Conservation (phyloP, 2,888 invertebrate species). For the Agrochola macilenta region DNA sequence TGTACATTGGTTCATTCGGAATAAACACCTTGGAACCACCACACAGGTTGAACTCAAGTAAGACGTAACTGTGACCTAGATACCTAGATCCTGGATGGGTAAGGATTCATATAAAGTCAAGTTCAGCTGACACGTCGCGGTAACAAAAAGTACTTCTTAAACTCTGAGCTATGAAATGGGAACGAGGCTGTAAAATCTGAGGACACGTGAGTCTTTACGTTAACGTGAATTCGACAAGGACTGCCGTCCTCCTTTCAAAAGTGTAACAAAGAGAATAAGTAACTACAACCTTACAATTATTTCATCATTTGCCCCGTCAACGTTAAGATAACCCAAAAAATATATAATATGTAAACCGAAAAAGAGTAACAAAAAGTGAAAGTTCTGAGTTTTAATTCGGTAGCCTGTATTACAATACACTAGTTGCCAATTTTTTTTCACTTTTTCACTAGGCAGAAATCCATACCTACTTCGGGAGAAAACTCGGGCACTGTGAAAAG, state of each 20-base stretch:
- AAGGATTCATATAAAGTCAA: constrained; percentile 40
- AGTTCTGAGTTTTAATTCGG: too few species aligned
- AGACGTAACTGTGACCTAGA: constrained; percentile 25
- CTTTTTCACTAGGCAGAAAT: not conserved
- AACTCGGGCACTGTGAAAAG: not conserved
- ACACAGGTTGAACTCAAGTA: not conserved
- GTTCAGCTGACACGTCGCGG: constrained; percentile 45
- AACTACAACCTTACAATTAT: not conserved
- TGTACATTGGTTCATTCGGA: constrained; percentile 14
- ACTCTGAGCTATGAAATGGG: constrained; percentile 30
- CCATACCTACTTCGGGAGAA: not conserved
- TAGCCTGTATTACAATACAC: too few species aligned
- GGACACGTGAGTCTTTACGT: constrained; percentile 18
- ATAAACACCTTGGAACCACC: constrained; percentile 2
- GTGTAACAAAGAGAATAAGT: not conserved
- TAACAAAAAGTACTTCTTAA: constrained; percentile 30
- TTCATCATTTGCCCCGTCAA: not conserved
- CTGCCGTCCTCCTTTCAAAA: not conserved
- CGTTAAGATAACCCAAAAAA: not conserved
- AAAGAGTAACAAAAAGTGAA: too few species aligned
- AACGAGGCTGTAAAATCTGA: constrained; percentile 18
- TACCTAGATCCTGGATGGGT: not conserved
- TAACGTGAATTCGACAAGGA: constrained; percentile 1
- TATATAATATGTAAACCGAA: too few species aligned
- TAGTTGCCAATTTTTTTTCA: not conserved